Evolutionary conservation across 2,797 vertebrate genomes (phyloP), one percentile per base, ranked within the genome.

Genomic region (Helarctos malayanus): DNA sequence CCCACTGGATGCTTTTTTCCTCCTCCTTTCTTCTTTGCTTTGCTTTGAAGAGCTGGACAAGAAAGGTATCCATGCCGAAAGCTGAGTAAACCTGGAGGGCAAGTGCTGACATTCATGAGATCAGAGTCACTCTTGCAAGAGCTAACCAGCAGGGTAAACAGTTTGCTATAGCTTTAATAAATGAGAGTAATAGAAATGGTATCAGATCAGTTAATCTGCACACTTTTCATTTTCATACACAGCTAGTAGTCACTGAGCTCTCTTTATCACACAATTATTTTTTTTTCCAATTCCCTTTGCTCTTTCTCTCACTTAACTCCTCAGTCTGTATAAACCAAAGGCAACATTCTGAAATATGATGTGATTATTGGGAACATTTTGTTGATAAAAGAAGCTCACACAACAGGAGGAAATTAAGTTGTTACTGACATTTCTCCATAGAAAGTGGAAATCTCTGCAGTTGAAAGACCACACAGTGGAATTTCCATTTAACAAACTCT

Each of bases 161-260:
- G 76, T 89, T 92, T 96, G 57, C 65, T 97, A 9, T 32, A 89
- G 10, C 83, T 97, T 97, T 98, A 91, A 73, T 47, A 97, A 97
- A 94, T 96, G 96, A 97, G 63, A 65, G 65, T 95, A 97, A 96
- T 25, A 85, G 92, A 97, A 98, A 91, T 73, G 85, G 4, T 88
- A 97, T 95, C 97, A 98, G 89, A 97, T 97, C 8, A 47, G 5
- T 91, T 97, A 97, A 98, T 76, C 47, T 96, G 88, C 56, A 91
- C 14, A 61, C 95, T 95, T 96, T 90, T 97, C 54, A 97, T 98
- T 98, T 98, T 98, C 94, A 91, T 94, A 86, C 69, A 79, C 59
- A 97, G 41, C 65, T 85, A 89, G 94, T 90, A 91, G 80, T 96
- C 82, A 82, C 5, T 68, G 93, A 97, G 71, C 45, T 91, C 54